Conservation (phyloP, 2,113 vertebrate species). For the Penelope pileata region DNA sequence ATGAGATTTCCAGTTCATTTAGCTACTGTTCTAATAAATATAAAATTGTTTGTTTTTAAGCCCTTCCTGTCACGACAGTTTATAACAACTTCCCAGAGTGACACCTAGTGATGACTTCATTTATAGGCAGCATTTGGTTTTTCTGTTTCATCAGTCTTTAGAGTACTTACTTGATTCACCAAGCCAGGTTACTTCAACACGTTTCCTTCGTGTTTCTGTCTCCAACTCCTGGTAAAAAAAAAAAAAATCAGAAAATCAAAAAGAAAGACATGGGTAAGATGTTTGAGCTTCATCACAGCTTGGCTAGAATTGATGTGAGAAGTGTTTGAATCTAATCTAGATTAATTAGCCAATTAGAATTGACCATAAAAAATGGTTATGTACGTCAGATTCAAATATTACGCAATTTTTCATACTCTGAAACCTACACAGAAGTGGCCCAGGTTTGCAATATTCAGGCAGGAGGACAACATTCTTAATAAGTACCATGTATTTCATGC, state of each 20-base stretch:
- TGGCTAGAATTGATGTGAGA: neutral
- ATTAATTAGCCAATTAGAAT: neutral
- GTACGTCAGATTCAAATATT: neutral
- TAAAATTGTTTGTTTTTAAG: neutral
- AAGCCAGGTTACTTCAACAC: neutral
- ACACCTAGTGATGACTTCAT: neutral
- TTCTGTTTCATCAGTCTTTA: neutral
- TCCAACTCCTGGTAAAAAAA: neutral
- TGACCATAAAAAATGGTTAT: neutral
- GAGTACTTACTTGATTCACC: neutral
- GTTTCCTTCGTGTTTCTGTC: neutral
- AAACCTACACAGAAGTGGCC: neutral
- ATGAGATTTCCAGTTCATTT: neutral
- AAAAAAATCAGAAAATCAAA: neutral
- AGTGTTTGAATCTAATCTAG: neutral
- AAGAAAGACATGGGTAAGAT: neutral
- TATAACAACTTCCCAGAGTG: neutral
- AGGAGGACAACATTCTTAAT: neutral
- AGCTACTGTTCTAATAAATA: neutral
- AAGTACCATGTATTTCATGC: rapidly evolving
- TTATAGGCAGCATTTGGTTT: neutral
- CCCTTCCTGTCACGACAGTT: neutral
- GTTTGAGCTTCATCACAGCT: neutral
- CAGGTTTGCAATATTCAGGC: neutral
- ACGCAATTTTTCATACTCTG: neutral